These are phyloP conservation scores for Natator depressus DNA, from an alignment of 2,113 vertebrate genomes.

Conservation along the genomic window DNA sequence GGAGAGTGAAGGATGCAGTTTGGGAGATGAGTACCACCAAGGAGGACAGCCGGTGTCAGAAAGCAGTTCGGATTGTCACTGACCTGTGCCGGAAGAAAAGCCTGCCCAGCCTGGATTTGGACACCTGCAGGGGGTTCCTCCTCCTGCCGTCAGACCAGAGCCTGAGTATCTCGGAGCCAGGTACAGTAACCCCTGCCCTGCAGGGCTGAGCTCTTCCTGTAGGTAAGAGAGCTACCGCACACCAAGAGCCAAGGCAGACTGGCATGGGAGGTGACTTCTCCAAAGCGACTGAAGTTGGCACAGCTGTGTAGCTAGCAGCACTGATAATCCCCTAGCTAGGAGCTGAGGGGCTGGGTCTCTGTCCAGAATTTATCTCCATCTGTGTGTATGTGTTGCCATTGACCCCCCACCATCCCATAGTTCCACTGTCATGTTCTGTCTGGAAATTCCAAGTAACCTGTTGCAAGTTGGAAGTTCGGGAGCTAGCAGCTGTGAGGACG, in stretches of 20 bases:
- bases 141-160: constrained; percentile 72
- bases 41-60: constrained; percentile 72
- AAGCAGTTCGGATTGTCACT: constrained; percentile 71
- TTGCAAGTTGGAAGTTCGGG: neutral
- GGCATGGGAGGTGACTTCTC: neutral
- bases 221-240: neutral
- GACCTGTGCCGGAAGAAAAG: constrained; percentile 74
- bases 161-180: constrained; percentile 76
- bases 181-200: constrained; percentile 61
- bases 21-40: constrained; percentile 73
- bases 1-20: constrained; percentile 64
- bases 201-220: neutral
- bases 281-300: neutral
- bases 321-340: neutral
- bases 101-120: constrained; percentile 72
- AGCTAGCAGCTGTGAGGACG: neutral
- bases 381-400: neutral
- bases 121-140: constrained; percentile 76
- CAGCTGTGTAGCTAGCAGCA: neutral
- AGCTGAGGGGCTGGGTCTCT: neutral
- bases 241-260: neutral
- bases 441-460: neutral
- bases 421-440: neutral
- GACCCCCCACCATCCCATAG: accelerated
- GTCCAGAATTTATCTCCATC: neutral